Base-by-base conservation (phyloP, 2,797 vertebrate species). In the Chaenodraco wilsoni region DNA sequence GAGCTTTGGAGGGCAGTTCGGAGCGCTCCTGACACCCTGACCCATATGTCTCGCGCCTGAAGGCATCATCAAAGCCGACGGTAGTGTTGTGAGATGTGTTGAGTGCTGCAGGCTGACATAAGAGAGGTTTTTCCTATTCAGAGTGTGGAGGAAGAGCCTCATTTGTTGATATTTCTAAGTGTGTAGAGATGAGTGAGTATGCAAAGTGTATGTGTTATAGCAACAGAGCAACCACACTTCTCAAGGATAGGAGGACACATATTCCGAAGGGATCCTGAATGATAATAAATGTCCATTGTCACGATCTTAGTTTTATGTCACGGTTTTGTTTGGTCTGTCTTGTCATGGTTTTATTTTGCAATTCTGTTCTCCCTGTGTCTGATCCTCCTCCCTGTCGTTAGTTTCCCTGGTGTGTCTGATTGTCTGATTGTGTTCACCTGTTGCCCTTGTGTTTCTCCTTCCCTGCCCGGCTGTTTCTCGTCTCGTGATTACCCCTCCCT, bases 11-110 rank as follows among this genome's bases (percentile, higher is more conserved):
- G 78, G 78, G 66, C 74, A 58, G 16, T 3, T 59, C 16, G 9
- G 51, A 58, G 57, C 14, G 1, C 69, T 84, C 57, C 80, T 85
- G 77, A 89, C 83, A 85, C 14, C 0, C 27, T 87, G 87, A 85
- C 86, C 88, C 79, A 86, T 46, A 77, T 79, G 83, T 76, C 69
- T 72, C 76, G 44, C 5, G 14, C 82, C 72, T 85, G 57, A 81
- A 75, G 74, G 68, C 75, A 49, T 78, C 71, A 68, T 58, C 19
- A 33, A 41, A 63, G 44, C 57, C 11, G 11, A 23, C 59, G 9
- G 66, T 8, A 10, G 69, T 50, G 69, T 19, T 75, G 58, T 7
- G 67, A 77, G 50, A 81, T 27, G 44, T 51, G 64, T 9, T 33
- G 46, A 70, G 48, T 13, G 56, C 55, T 31, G 58, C 62, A 27